These are phyloP conservation scores for Lasiommata megera DNA, from an alignment of 2,888 invertebrate species.

Conservation along the genomic window DNA sequence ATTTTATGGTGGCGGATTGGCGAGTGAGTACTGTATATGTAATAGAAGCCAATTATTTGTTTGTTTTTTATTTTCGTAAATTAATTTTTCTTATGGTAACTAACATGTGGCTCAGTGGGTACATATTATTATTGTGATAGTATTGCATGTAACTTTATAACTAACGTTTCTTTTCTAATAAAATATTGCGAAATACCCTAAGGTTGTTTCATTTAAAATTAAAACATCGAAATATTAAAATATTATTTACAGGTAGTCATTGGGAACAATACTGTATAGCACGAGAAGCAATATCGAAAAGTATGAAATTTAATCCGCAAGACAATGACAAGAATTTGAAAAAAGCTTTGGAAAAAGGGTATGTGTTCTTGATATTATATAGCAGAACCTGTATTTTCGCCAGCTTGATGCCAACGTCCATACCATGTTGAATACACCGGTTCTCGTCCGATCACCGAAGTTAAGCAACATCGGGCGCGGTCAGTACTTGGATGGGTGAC, in stretches of 20 bases:
- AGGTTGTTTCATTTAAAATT: conserved; percentile 9
- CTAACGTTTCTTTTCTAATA: no score
- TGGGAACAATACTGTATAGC: conserved; percentile 68
- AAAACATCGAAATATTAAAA: neutral
- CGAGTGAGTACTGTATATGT: no score
- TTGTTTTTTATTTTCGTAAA: no score
- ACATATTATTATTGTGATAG: no score
- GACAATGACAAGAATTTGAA: conserved; percentile 46
- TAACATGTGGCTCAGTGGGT: no score
- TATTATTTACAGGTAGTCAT: conserved; percentile 46
- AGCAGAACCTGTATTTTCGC: neutral
- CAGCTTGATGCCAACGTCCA: conserved; percentile 50
- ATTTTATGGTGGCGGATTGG: no score
- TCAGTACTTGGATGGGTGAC: conserved; percentile 78
- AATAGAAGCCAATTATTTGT: no score
- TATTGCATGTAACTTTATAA: no score
- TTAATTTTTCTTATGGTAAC: no score
- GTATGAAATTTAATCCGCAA: conserved; percentile 43
- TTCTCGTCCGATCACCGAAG: conserved; percentile 78
- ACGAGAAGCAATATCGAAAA: conserved; percentile 57
- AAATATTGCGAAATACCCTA: no score
- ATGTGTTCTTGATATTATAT: conserved; percentile 3
- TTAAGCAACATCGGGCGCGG: conserved; percentile 75
- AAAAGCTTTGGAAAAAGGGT: conserved; percentile 50
- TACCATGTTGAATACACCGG: conserved; percentile 73